Evolutionary conservation across 35 echinoderm and acorn worm species (phyloP).

Genomic region (Apostichopus parvimensis): DNA sequence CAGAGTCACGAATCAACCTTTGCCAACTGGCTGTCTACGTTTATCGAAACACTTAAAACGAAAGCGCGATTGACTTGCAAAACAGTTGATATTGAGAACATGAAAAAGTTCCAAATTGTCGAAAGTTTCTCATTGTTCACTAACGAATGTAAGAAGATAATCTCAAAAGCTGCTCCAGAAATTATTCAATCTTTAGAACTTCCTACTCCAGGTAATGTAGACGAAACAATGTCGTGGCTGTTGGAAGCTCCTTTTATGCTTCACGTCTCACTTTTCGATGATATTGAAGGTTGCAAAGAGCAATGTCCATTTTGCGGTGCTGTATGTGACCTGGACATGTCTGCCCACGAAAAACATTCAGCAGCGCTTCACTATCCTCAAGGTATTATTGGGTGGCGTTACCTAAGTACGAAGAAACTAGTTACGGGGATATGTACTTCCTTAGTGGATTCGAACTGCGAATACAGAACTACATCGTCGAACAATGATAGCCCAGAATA

Average conservation of each 20-base stretch:
- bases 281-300: slow-evolving; percentile 9
- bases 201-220: not conserved
- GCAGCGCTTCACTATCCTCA: slow-evolving; percentile 5
- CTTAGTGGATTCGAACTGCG: not conserved
- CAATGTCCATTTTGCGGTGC: slow-evolving; percentile 41
- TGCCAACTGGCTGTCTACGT: not conserved
- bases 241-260: not conserved
- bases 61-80: not conserved
- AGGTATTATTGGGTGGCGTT: not conserved
- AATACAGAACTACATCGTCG: not conserved
- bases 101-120: not conserved
- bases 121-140: not conserved
- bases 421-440: slow-evolving; percentile 4
- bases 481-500: not conserved
- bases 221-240: not conserved
- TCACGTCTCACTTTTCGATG: not conserved
- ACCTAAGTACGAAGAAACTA: not conserved
- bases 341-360: not conserved
- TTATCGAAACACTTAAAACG: not conserved
- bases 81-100: not conserved
- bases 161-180: not conserved
- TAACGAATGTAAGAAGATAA: not conserved
- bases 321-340: not conserved
- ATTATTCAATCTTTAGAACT: not conserved
- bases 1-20: not conserved